Percentiles rank a stretch among this genome's conserved stretches.
Conservation (phyloP, 2,888 invertebrate species). For the Phymatocera aterrima region DNA sequence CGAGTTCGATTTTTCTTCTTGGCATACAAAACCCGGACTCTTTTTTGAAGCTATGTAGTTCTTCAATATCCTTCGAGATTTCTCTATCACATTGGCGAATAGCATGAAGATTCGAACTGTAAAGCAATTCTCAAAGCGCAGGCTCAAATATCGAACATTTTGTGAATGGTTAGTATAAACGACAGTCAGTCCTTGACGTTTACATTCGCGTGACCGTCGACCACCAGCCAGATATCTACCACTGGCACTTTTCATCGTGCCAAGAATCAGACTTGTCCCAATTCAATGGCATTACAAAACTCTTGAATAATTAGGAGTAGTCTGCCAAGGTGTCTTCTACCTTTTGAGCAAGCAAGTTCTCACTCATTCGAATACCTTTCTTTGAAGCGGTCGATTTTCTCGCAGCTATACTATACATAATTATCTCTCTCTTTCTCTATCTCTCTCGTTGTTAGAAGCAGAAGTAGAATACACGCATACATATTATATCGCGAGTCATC, state of each 20-base stretch:
- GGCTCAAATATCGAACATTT: not conserved
- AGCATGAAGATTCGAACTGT: not conserved
- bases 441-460: no score
- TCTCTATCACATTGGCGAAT: not conserved
- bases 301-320: not conserved
- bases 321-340: not conserved
- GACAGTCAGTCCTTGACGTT: conserved; percentile 14
- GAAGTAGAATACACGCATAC: not conserved
- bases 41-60: not conserved
- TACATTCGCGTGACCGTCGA: not conserved
- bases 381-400: not conserved
- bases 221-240: no score
- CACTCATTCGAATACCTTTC: not conserved
- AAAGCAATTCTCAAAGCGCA: not conserved
- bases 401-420: not conserved
- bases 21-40: no score
- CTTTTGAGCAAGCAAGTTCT: not conserved
- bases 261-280: not conserved
- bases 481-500: no score
- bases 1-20: not conserved
- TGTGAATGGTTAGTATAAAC: not conserved
- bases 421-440: no score
- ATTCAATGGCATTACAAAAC: not conserved
- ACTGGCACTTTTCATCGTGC: not conserved
- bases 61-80: not conserved